These are phyloP conservation scores for Anneissia japonica DNA, from an alignment of 35 echinoderm and acorn worm species.

Conservation along the genomic window DNA sequence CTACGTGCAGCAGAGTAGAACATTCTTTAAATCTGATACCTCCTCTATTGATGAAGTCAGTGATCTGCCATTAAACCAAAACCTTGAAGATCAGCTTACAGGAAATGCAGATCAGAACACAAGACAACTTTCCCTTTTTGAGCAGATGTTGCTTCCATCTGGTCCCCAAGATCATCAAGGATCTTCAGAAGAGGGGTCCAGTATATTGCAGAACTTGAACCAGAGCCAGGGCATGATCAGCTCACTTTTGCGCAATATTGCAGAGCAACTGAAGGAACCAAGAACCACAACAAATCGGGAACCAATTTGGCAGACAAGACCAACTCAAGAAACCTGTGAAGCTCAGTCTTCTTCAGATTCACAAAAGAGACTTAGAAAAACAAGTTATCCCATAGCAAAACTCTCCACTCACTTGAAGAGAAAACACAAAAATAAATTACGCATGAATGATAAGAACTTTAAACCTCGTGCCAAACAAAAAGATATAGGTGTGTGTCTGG, in stretches of 20 bases:
- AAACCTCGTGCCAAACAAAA: background rate
- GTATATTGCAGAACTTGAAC: background rate
- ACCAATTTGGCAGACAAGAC: background rate
- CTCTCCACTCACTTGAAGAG: background rate
- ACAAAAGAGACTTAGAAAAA: background rate
- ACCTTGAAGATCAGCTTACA: background rate
- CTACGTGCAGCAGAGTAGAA: background rate
- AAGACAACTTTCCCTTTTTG: background rate
- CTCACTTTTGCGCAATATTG: slow-evolving; percentile 22
- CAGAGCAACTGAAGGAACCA: slow-evolving; percentile 27
- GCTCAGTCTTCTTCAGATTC: background rate
- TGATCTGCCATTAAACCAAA: background rate
- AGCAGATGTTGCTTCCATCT: background rate
- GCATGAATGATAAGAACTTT: background rate
- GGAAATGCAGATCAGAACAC: background rate
- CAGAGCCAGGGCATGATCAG: slow-evolving; percentile 16
- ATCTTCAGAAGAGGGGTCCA: background rate
- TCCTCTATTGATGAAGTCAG: background rate
- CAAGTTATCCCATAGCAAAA: background rate
- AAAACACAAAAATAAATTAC: background rate
- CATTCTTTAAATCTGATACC: background rate
- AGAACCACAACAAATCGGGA: background rate
- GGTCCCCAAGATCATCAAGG: background rate
- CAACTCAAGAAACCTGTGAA: background rate
- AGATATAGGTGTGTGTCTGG: background rate